These are phyloP conservation scores for Eulithis prunata DNA, from an alignment of 2,888 invertebrate species.

Conservation along the genomic window DNA sequence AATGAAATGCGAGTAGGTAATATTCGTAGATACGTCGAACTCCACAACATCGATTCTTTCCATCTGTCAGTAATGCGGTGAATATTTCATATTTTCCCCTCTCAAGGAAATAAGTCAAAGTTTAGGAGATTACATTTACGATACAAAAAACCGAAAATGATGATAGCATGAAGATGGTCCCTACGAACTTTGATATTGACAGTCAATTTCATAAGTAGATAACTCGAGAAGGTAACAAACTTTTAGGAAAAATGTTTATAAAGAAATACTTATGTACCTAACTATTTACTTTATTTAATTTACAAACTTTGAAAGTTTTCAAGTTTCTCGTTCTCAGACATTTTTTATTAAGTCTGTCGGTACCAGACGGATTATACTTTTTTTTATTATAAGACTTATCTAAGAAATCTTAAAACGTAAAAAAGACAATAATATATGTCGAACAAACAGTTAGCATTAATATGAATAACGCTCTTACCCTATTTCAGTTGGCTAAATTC, in stretches of 20 bases:
- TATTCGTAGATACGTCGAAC: slow-evolving; percentile 39
- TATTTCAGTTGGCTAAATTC: slow-evolving; percentile 37
- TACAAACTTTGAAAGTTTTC: slow-evolving; percentile 1
- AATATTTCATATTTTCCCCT: slow-evolving; percentile 62
- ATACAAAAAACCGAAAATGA: slow-evolving; percentile 48
- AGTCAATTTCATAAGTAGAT: slow-evolving; percentile 40
- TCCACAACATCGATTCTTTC: slow-evolving; percentile 64
- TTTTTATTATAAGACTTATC: too few species aligned
- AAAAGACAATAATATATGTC: too few species aligned
- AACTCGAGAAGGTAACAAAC: slow-evolving; percentile 30
- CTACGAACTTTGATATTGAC: slow-evolving; percentile 39
- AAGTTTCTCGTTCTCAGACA: too few species aligned
- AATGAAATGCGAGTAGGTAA: slow-evolving; percentile 21
- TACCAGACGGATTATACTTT: too few species aligned
- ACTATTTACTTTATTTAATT: neutral
- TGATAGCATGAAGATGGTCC: slow-evolving; percentile 44
- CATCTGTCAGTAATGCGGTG: slow-evolving; percentile 62
- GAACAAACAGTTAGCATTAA: neutral
- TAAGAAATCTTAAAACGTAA: too few species aligned
- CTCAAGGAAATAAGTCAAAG: slow-evolving; percentile 60
- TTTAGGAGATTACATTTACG: slow-evolving; percentile 59
- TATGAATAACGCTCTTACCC: slow-evolving; percentile 21
- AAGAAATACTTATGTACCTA: neutral
- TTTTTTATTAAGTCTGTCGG: too few species aligned
- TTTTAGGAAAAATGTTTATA: slow-evolving; percentile 28